These are phyloP conservation scores for Moxostoma hubbsi DNA, from an alignment of 2,797 vertebrate species.

Conservation along the genomic window DNA sequence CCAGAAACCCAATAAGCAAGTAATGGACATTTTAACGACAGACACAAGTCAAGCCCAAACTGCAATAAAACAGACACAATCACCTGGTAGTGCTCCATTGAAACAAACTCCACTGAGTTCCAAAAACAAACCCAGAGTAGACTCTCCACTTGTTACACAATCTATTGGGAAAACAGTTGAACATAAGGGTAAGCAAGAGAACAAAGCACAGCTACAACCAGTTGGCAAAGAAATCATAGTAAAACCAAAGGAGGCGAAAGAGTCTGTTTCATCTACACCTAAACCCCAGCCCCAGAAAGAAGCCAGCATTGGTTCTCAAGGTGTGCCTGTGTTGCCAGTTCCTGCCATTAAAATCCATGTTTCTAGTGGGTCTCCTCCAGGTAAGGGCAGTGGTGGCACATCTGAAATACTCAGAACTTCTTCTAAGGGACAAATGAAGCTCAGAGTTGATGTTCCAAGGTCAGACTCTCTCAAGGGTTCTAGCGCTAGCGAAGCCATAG, in stretches of 20 bases:
- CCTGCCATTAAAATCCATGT: slow-evolving; percentile 70
- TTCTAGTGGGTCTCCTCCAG: slow-evolving; percentile 57
- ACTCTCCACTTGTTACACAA: slow-evolving; percentile 55
- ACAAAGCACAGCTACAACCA: slow-evolving; percentile 47
- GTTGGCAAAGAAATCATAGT: slow-evolving; percentile 58
- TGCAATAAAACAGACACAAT: slow-evolving; percentile 53
- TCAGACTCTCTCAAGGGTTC: slow-evolving; percentile 58
- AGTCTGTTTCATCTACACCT: slow-evolving; percentile 23
- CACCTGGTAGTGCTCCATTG: background rate
- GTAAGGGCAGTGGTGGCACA: slow-evolving; percentile 58
- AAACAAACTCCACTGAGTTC: slow-evolving; percentile 57
- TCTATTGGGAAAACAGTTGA: slow-evolving; percentile 56
- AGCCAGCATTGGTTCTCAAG: slow-evolving; percentile 43
- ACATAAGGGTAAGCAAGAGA: slow-evolving; percentile 58
- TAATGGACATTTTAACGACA: slow-evolving; percentile 44
- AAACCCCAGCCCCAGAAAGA: slow-evolving; percentile 61
- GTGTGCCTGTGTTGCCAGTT: slow-evolving; percentile 58
- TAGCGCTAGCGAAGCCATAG: background rate
- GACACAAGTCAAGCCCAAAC: slow-evolving; percentile 43
- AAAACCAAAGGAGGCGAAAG: slow-evolving; percentile 71
- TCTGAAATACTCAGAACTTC: slow-evolving; percentile 60
- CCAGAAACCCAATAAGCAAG: slow-evolving; percentile 56
- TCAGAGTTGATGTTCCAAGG: slow-evolving; percentile 52
- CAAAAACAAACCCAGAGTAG: slow-evolving; percentile 64
- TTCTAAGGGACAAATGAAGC: slow-evolving; percentile 47